Base-by-base conservation (phyloP, 2,113 vertebrate species). In the Tragelaphus buxtoni region DNA sequence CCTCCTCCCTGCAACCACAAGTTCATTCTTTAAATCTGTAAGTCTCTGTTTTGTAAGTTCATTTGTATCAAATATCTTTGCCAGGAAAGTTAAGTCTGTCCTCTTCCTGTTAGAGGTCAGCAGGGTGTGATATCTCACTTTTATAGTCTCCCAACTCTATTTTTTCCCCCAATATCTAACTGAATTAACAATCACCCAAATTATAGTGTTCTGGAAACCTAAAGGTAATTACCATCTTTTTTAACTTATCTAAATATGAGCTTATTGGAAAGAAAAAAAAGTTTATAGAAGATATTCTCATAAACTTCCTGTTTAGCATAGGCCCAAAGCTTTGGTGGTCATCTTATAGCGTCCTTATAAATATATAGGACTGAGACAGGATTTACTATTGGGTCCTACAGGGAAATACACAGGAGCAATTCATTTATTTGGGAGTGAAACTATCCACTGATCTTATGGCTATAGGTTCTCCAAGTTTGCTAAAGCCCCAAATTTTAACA, bases 161-260 rank as follows among this genome's bases (percentile, higher is more conserved):
- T 22, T 72, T 69, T 22, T 11, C 5, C 0, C 3, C 18, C 97
- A 98, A 97, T 97, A 98, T 96, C 98, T 96, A 98, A 98, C 91
- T 98, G 97, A 98, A 98, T 98, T 98, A 98, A 98, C 94, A 98
- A 97, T 98, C 94, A 98, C 98, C 97, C 97, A 98, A 98, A 98
- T 98, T 98, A 98, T 88, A 98, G 98, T 98, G 98, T 98, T 99
- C 98, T 99, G 98, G 98, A 99, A 99, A 98, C 97, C 98, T 97
- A 98, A 97, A 98, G 97, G 96, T 95, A 98, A 98, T 98, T 93
- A 96, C 76, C 97, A 98, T 98, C 90, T 93, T 98, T 98, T 97
- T 53, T 92, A 97, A 96, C 80, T 87, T 98, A 98, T 96, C 96
- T 98, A 97, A 98, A 98, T 98, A 97, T 98, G 98, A 98, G 97